Evolutionary conservation across 2,888 invertebrate species (phyloP), one percentile per base, ranked within the genome.

Genomic region (Xestobium rufovillosum): DNA sequence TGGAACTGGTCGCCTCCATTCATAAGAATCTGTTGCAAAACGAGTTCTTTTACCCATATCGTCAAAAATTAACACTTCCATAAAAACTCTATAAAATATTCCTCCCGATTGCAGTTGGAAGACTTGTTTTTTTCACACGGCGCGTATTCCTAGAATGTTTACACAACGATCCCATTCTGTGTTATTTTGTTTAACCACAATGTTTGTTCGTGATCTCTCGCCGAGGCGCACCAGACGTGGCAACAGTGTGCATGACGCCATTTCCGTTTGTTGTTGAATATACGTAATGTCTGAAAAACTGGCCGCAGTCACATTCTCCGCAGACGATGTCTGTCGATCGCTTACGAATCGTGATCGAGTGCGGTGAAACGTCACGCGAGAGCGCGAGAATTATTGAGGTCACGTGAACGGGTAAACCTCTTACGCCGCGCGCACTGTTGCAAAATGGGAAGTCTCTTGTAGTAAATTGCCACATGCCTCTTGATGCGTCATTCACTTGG

Each of bases 251-350:
- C 23, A n/a, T 19, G 23, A 19, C 23, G 23, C 23, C 23, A 19
- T 19, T 19, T 19, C 23, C 23, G 23, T n/a, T n/a, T 32, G 32
- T 28, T 39, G 38, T 43, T 43, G 38, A 38, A 41, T 32, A 41
- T 37, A 42, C 50, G 50, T 48, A 47, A 49, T 48, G 43, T 40
- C 36, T 41, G 45, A 48, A 49, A 52, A 48, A 45, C 44, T 33
- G 31, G 43, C 42, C 36, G 45, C 42, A 49, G 44, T 45, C 48
- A 47, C 52, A 52, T 52, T 51, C 52, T 43, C 33, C 30, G 11
- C 50, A 48, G 44, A 38, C 39, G 31, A 33, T 26, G 29, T 25
- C 30, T 12, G 15, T 12, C 52, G 51, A 45, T 19, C 23, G 23
- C 23, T 6, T 19, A 6, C 23, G 23, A 19, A 19, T 19, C 23